Base-by-base conservation (phyloP, 2,888 invertebrate genomes). In the Thymelicus acteon region DNA sequence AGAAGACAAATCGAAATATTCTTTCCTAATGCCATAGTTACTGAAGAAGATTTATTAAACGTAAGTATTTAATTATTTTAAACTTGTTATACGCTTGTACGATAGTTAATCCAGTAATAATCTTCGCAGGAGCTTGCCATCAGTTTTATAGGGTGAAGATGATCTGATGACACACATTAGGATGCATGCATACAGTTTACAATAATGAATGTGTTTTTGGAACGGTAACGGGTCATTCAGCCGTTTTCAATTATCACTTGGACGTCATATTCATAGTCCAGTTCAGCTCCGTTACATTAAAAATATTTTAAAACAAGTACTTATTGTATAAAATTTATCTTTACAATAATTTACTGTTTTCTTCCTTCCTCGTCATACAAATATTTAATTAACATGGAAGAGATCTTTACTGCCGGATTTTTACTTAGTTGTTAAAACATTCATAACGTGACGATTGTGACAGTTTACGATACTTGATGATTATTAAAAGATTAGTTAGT, bases 221-320 rank as follows among this genome's bases (percentile, higher is more conserved):
- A 91, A 93, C 82, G 80, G 77, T 91, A 92, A 91, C 92, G 92
- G 93, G 81, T 88, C 87, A 87, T 88, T 80, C 85, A 83, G 81
- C 81, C 84, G 82, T 76, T 88, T 89, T 85, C 85, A 89, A 92
- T 93, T 93, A 93, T 80, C 93, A 88, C 87, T 76, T 88, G 76
- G 80, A 77, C 79, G 71, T 79, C 84, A 72, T 82, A 90, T 88
- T 83, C 85, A 88, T 91, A 90, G 90, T 72, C 72, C 54, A 24
- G 63, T 64, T 74, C 68, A 57, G 10, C 44, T 31, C 31, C 24
- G 40, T 12, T 40, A 24, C 66, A 65, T 44, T 47, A 52, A 19
- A 57, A 47, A 58, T 54, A 57, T 2, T n/a, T 57, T 52, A 8
- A 13, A 19, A 15, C 6, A 54, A 37, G 48, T 37, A 48, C 13